Conservation (phyloP, 2,797 vertebrate species). For the Anniella stebbinsi region DNA sequence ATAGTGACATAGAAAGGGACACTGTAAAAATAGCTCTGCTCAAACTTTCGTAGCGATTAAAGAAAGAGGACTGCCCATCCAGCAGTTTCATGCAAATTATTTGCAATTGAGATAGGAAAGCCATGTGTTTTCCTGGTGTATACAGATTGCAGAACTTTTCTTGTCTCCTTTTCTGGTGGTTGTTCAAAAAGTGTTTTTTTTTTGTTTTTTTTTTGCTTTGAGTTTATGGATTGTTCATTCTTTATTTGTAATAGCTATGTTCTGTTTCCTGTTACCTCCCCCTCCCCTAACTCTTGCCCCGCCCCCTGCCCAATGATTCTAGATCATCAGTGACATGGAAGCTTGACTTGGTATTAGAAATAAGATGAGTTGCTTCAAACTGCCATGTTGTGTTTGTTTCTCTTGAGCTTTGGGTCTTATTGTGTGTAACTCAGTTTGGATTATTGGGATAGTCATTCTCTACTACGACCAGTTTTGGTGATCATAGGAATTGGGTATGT, state of each 20-base stretch:
- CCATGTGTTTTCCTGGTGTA: slow-evolving; percentile 31
- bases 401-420: neutral
- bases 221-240: neutral
- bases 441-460: neutral
- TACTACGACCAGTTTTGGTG: neutral
- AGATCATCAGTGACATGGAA: no score
- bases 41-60: slow-evolving; percentile 76
- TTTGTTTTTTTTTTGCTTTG: neutral
- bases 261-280: neutral
- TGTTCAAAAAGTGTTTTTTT: slow-evolving; percentile 15
- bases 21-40: slow-evolving; percentile 79
- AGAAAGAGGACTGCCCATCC: slow-evolving; percentile 58
- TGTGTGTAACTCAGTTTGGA: neutral
- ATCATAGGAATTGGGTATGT: neutral
- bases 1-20: slow-evolving; percentile 71
- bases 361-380: neutral
- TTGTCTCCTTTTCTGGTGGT: slow-evolving; percentile 16
- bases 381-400: neutral
- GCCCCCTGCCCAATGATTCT: neutral
- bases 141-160: fast-evolving
- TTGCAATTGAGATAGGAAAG: slow-evolving; percentile 17
- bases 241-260: neutral
- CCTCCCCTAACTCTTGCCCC: no score
- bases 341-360: neutral
- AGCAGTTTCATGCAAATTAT: slow-evolving; percentile 29